Conservation (phyloP, 2,888 invertebrate genomes). For the Parelbella ahira region DNA sequence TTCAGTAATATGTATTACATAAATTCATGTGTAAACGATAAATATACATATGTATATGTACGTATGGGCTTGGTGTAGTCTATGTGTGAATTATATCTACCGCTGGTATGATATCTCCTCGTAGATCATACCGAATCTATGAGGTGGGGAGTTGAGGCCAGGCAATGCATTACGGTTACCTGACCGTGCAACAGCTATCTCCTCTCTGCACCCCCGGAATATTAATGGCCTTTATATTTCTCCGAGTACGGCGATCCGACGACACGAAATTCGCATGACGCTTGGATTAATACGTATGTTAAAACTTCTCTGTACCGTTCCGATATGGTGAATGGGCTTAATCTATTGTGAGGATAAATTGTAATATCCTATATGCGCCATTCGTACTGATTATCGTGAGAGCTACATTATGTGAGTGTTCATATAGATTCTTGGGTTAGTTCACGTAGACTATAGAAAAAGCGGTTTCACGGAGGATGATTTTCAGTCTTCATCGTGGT, state of each 20-base stretch:
- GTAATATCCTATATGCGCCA: constrained; percentile 4
- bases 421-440: background rate
- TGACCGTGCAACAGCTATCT: constrained; percentile 59
- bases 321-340: constrained; percentile 18
- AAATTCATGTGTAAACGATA: too few relatives aligned
- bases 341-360: constrained; percentile 15
- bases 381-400: too few relatives aligned
- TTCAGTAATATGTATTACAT: too few relatives aligned
- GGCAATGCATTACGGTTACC: constrained; percentile 59
- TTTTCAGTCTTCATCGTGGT: too few relatives aligned
- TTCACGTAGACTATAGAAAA: too few relatives aligned
- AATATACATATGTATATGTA: too few relatives aligned
- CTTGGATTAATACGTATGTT: constrained; percentile 55
- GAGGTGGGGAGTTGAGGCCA: constrained; percentile 22
- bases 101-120: background rate
- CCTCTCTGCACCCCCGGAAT: constrained; percentile 63
- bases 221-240: constrained; percentile 73
- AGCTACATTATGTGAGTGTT: too few relatives aligned
- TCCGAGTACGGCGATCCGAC: constrained; percentile 51
- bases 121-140: constrained; percentile 5
- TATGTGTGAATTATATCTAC: too few relatives aligned
- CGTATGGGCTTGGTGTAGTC: too few relatives aligned
- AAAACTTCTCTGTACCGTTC: constrained; percentile 33
- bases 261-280: constrained; percentile 62
- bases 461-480: too few relatives aligned